A percentile compares a stretch with the other conserved stretches of the same genome.
Conservation (phyloP, 2,113 vertebrate genomes). For the Microcebus tavaratra region DNA sequence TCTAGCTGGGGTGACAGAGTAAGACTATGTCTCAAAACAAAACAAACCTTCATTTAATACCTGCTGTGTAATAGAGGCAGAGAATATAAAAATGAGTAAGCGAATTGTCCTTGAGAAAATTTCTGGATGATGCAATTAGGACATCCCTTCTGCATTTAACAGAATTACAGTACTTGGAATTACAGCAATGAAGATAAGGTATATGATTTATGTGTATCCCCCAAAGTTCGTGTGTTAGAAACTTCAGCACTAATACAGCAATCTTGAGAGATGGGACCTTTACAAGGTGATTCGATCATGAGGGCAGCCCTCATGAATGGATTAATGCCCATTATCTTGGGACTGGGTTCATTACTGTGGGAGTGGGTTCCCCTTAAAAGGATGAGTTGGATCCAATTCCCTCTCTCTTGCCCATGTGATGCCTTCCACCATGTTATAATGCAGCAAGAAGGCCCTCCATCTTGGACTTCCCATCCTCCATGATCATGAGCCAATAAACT, state of each 20-base stretch:
- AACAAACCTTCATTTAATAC: neutral
- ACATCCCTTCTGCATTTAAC: neutral
- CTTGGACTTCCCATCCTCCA: neutral
- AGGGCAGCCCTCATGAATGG: neutral
- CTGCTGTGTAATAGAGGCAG: neutral
- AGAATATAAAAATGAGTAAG: conserved; percentile 16
- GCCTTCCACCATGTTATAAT: neutral
- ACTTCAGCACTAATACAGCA: neutral
- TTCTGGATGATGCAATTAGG: neutral
- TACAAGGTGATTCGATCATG: neutral
- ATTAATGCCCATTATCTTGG: neutral
- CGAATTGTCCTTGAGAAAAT: neutral
- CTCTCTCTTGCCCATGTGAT: neutral
- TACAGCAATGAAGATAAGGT: neutral
- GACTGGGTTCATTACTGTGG: neutral
- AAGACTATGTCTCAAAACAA: no score
- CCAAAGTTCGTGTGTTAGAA: neutral
- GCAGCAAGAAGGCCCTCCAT: neutral
- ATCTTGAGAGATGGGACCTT: neutral
- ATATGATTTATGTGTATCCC: neutral
- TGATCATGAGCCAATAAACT: neutral
- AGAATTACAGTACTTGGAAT: neutral
- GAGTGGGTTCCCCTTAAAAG: neutral
- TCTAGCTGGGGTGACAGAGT: no score
- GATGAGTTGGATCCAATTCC: neutral